phyloP scores from a whole-genome alignment of 2,888 invertebrate genomes.

The Phaedon cochleariae region DNA sequence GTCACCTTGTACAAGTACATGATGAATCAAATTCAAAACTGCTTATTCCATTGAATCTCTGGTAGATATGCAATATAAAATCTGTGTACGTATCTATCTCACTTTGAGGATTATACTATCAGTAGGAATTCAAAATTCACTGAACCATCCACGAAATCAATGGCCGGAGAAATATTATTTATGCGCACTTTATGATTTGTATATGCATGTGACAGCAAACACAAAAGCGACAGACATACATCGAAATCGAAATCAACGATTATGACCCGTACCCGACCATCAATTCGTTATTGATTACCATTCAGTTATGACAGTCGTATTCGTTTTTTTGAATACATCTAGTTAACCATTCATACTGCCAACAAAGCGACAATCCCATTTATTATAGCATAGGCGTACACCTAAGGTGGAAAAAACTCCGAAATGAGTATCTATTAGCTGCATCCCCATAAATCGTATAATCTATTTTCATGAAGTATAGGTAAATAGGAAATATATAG shows the following conservation, averaged over 20 bases:
- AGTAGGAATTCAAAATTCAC: too few relatives aligned
- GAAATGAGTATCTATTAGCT: background rate
- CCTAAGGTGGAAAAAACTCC: conserved; percentile 43
- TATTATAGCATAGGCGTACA: conserved; percentile 41
- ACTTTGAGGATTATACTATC: too few relatives aligned
- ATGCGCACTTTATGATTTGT: conserved; percentile 55
- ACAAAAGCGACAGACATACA: background rate
- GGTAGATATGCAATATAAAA: too few relatives aligned
- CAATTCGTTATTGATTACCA: conserved; percentile 63
- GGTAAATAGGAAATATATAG: too few relatives aligned
- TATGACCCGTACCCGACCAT: conserved; percentile 54
- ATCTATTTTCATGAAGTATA: too few relatives aligned
- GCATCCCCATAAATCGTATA: background rate
- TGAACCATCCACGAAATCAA: too few relatives aligned
- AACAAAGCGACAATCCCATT: conserved; percentile 60
- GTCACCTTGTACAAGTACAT: too few relatives aligned
- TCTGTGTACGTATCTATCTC: too few relatives aligned
- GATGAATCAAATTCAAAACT: too few relatives aligned
- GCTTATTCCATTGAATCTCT: too few relatives aligned
- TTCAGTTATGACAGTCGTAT: conserved; percentile 63
- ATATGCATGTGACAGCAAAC: conserved; percentile 26
- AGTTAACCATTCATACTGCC: conserved; percentile 63
- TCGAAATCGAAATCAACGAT: conserved; percentile 49
- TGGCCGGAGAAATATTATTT: conserved; percentile 39
- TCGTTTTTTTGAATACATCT: conserved; percentile 63